Evolutionary conservation across 2,888 invertebrate species (phyloP).

Genomic region (Archips crataeganus): DNA sequence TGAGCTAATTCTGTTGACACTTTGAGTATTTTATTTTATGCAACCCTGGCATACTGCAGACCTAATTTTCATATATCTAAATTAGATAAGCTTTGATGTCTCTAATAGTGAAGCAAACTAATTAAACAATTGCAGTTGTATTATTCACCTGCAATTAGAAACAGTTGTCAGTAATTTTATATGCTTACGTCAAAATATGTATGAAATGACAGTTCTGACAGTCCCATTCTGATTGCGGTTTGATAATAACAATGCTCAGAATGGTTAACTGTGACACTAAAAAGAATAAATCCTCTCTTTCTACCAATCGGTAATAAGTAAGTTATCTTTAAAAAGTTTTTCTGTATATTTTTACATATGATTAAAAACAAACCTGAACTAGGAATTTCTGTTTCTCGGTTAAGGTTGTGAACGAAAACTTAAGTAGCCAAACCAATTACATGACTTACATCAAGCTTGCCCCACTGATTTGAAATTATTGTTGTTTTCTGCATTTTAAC

Average conservation of each 20-base stretch:
- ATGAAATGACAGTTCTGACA: too few species aligned
- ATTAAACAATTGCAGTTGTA: neutral
- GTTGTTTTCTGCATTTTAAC: constrained; percentile 4
- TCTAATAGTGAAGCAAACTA: neutral
- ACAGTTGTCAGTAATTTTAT: too few species aligned
- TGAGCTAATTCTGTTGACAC: neutral
- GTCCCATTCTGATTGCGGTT: too few species aligned
- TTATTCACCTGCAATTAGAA: too few species aligned
- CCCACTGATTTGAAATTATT: neutral
- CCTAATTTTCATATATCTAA: neutral
- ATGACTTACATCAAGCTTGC: neutral
- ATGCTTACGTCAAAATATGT: too few species aligned
- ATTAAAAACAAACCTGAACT: neutral
- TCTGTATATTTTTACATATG: neutral
- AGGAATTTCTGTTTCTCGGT: neutral
- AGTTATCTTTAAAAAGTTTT: neutral
- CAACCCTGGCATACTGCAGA: neutral
- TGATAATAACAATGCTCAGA: neutral
- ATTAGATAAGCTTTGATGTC: neutral
- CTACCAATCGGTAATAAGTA: neutral
- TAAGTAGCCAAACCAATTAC: neutral
- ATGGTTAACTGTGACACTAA: neutral
- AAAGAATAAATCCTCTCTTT: neutral
- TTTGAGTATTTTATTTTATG: neutral
- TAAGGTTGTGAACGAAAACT: neutral